Evolutionary conservation across 2,888 invertebrate genomes (phyloP).

Genomic region (Notocelia uddmanniana): DNA sequence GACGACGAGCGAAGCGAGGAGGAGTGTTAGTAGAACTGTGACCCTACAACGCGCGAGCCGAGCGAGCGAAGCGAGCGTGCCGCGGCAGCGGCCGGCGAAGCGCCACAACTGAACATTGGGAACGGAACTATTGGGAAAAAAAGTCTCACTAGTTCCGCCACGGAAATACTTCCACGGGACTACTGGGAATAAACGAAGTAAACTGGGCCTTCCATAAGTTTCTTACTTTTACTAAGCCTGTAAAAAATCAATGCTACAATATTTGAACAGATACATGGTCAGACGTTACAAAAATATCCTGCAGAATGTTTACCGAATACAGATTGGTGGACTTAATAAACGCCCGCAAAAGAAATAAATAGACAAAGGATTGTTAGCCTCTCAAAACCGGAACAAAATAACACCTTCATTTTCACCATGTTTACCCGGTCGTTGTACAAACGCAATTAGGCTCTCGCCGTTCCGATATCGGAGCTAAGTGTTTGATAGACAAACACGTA

Average conservation of each 20-base stretch:
- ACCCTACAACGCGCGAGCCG: too few relatives aligned
- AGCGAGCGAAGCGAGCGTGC: too few relatives aligned
- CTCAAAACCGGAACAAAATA: constrained; percentile 47
- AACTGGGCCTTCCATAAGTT: too few relatives aligned
- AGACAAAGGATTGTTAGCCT: constrained; percentile 55
- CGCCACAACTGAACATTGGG: too few relatives aligned
- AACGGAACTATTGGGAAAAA: too few relatives aligned
- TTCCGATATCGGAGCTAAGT: constrained; percentile 42
- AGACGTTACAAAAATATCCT: background rate
- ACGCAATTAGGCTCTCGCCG: constrained; percentile 41
- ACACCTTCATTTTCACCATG: constrained; percentile 48
- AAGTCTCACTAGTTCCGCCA: too few relatives aligned
- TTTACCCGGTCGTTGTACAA: constrained; percentile 46
- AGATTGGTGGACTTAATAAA: constrained; percentile 14
- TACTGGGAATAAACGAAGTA: too few relatives aligned
- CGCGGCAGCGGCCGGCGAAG: too few relatives aligned
- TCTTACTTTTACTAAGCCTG: too few relatives aligned
- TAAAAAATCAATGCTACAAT: background rate
- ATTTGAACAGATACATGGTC: background rate
- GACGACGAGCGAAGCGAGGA: too few relatives aligned
- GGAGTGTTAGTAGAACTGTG: too few relatives aligned
- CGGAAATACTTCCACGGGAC: too few relatives aligned
- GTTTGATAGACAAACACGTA: constrained; percentile 58
- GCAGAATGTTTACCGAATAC: background rate
- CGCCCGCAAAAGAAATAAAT: constrained; percentile 49